A percentile compares a stretch with the other conserved stretches of the same genome.
Conservation (phyloP, 2,888 invertebrate species). For the Drosophila flavopinicola region DNA sequence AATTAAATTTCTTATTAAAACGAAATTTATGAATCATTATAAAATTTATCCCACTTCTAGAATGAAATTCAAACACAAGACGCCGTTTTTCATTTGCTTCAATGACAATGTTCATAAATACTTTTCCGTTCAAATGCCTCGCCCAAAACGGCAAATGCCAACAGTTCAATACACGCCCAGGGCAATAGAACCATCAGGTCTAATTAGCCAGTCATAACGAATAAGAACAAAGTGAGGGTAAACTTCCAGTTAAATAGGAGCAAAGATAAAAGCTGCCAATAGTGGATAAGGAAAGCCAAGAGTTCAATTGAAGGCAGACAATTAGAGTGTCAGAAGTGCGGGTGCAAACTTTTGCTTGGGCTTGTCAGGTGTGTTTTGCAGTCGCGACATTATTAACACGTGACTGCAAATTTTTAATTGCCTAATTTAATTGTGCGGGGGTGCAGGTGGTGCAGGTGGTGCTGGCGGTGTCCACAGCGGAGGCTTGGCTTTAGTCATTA, state of each 20-base stretch:
- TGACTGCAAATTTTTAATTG: constrained; percentile 74
- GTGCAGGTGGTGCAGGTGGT: background rate
- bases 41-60: no score
- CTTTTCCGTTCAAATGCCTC: constrained; percentile 5
- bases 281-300: background rate
- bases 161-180: constrained; percentile 14
- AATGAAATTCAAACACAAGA: no score
- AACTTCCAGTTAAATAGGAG: constrained; percentile 7
- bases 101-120: background rate
- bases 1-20: no score
- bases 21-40: no score
- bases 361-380: constrained; percentile 49
- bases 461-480: constrained; percentile 11
- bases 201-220: constrained; percentile 34
- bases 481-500: constrained; percentile 48
- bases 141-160: constrained; percentile 9
- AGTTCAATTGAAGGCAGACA: constrained; percentile 9
- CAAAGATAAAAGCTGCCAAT: constrained; percentile 39
- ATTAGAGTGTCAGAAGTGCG: constrained; percentile 20
- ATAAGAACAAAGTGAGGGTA: constrained; percentile 7
- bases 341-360: constrained; percentile 10
- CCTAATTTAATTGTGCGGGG: constrained; percentile 51
- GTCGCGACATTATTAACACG: constrained; percentile 66
- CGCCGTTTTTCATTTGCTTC: background rate
- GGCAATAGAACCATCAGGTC: constrained; percentile 22